Base-by-base conservation (phyloP, 23 tunicate genomes). In the Diplosoma virens region DNA sequence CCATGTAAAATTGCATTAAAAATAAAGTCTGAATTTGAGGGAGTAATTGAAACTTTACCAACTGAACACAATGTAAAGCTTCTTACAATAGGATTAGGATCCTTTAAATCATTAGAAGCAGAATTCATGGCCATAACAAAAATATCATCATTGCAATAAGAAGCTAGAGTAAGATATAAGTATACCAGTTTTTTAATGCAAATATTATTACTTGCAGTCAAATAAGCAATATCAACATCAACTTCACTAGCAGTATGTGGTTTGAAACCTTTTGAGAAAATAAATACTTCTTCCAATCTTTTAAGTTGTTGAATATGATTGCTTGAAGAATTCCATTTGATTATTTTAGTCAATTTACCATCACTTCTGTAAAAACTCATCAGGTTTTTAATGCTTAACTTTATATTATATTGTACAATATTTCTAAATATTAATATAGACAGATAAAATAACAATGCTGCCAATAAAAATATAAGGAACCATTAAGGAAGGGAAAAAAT, bases 181-280 rank as follows among this genome's bases (percentile, higher is more conserved):
- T 86, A 86, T 2, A 86, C 92, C 32, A 86, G 46, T 75, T 86
- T 79, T 65, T 86, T 86, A 24, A 86, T 32, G 37, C 84, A 25
- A 5, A 86, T 32, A 33, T 86, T 78, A 25, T 86, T 80, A 27
- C 64, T 58, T 41, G 37, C 73, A 79, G 63, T 79, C 5, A 71
- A 47, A 32, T 79, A 63, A 17, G 81, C 30, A 41, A 86, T 76
- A 3, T 79, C 83, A 18, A 34, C 22, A 46, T 58, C 32, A 25
- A 79, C 74, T 25, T 79, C 83, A 37, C 66, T 29, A 33, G n/a
- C 34, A 36, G 59, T 52, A 20, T 33, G 25, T 5, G 58, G 55
- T 37, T 29, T 24, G 2, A 25, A 37, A 6, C 81, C 81, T n/a
- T 76, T 59, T 17, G 54, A 33, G 2, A 22, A 54, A 21, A 76